These are phyloP conservation scores for Polydrusus tereticollis DNA, from an alignment of 2,888 invertebrate species.

Conservation along the genomic window DNA sequence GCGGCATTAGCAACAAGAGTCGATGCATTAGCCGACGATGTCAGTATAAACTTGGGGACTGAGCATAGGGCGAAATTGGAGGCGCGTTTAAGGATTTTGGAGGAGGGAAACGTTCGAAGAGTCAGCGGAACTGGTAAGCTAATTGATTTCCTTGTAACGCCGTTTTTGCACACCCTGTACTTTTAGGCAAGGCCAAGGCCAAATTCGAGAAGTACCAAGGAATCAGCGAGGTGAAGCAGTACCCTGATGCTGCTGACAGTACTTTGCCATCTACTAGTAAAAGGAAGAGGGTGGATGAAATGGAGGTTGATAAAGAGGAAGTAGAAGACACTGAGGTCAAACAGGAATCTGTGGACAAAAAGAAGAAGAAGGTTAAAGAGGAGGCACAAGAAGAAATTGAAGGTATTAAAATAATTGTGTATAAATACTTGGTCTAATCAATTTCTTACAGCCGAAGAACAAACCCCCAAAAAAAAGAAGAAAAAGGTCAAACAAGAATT, in stretches of 20 bases:
- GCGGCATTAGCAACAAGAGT: conserved; percentile 92
- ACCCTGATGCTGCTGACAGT: conserved; percentile 84
- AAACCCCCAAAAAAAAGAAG: conserved; percentile 47
- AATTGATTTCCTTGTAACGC: neutral
- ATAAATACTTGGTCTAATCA: neutral
- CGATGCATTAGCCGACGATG: conserved; percentile 93
- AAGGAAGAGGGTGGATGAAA: conserved; percentile 71
- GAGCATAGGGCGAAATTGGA: conserved; percentile 93
- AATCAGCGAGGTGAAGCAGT: conserved; percentile 84
- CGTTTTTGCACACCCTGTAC: neutral
- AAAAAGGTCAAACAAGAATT: conserved; percentile 56
- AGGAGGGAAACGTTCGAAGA: conserved; percentile 85
- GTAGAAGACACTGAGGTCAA: conserved; percentile 54
- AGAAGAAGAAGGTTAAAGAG: conserved; percentile 53
- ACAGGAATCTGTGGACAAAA: conserved; percentile 51
- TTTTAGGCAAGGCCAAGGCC: conserved; percentile 79
- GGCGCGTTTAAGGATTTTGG: conserved; percentile 80
- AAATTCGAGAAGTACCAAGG: conserved; percentile 95
- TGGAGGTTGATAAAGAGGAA: conserved; percentile 54
- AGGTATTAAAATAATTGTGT: conserved; percentile 4
- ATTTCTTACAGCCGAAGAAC: conserved; percentile 52
- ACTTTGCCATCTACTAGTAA: conserved; percentile 77
- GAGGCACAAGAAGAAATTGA: conserved; percentile 54
- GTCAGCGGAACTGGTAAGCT: conserved; percentile 82
- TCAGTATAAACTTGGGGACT: conserved; percentile 83